Conservation (phyloP, 2,113 vertebrate species). For the Chamaetylas fuelleborni region DNA sequence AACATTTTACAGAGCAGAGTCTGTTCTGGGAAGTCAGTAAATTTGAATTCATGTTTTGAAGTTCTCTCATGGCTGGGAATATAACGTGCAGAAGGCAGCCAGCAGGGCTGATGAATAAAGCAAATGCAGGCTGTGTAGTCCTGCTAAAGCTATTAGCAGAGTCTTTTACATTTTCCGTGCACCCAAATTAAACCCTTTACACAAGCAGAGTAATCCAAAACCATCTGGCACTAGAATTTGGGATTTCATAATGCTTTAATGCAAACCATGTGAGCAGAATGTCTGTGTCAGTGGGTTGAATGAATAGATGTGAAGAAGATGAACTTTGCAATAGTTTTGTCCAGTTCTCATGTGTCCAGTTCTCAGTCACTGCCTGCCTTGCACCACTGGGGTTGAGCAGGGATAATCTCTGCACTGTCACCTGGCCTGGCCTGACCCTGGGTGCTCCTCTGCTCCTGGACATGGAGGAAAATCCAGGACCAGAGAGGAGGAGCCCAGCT, state of each 20-base stretch:
- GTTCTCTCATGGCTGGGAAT: neutral
- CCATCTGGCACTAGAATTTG: conserved; percentile 35
- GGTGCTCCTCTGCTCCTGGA: neutral
- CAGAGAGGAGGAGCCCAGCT: neutral
- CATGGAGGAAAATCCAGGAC: neutral
- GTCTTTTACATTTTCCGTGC: conserved; percentile 40
- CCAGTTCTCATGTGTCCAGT: neutral
- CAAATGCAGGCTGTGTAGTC: neutral
- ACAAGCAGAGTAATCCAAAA: conserved; percentile 38
- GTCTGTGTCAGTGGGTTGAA: neutral
- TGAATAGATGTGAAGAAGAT: neutral
- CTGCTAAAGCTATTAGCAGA: conserved; percentile 36
- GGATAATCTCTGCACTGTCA: neutral
- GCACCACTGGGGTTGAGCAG: neutral
- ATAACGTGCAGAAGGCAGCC: neutral
- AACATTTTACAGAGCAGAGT: neutral
- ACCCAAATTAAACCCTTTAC: conserved; percentile 37
- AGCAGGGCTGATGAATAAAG: neutral
- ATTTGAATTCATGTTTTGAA: neutral
- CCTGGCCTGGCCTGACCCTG: neutral
- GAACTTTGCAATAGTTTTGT: neutral
- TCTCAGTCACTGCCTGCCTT: neutral
- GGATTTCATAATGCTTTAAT: conserved; percentile 56
- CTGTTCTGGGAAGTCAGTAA: neutral
- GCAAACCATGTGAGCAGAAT: conserved; percentile 34